These are phyloP conservation scores for Hybognathus amarus DNA, from an alignment of 2,797 vertebrate genomes.

Conservation along the genomic window DNA sequence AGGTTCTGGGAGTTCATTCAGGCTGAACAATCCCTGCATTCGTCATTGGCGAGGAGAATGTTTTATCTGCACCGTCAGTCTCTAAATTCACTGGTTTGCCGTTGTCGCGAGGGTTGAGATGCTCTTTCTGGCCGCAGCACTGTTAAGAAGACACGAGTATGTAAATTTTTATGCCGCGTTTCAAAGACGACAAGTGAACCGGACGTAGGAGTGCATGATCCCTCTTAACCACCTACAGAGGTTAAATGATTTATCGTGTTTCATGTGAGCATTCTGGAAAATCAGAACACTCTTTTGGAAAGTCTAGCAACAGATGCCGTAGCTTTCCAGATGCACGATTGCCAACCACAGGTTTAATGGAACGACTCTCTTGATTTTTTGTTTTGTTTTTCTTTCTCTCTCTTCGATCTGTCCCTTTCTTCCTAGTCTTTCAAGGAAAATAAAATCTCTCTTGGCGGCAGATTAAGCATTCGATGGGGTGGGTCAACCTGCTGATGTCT, in stretches of 20 bases:
- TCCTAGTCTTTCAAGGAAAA: conserved; percentile 75
- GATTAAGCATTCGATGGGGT: conserved; percentile 74
- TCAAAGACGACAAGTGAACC: conserved; percentile 56
- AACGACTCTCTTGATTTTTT: conserved; percentile 70
- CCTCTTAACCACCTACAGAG: conserved; percentile 61
- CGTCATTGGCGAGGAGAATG: conserved; percentile 51
- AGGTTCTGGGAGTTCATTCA: conserved; percentile 50
- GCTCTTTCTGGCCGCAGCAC: conserved; percentile 26
- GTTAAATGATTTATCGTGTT: conserved; percentile 73
- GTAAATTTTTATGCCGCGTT: conserved; percentile 61
- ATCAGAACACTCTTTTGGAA: conserved; percentile 64
- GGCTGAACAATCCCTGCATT: conserved; percentile 42
- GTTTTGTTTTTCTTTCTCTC: conserved; percentile 49
- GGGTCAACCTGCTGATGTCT: conserved; percentile 73
- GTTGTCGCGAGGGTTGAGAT: conserved; percentile 9
- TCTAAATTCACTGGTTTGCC: conserved; percentile 31
- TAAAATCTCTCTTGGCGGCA: conserved; percentile 79
- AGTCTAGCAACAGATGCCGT: conserved; percentile 79
- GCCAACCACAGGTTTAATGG: conserved; percentile 76
- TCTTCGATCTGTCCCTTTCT: conserved; percentile 43
- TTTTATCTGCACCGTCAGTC: conserved; percentile 13
- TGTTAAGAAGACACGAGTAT: conserved; percentile 52
- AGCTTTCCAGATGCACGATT: conserved; percentile 67
- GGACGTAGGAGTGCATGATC: conserved; percentile 54
- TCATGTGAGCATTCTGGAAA: conserved; percentile 69